These are phyloP conservation scores for Eubasilissa splendida DNA, from an alignment of 2,888 invertebrate species.

Conservation along the genomic window DNA sequence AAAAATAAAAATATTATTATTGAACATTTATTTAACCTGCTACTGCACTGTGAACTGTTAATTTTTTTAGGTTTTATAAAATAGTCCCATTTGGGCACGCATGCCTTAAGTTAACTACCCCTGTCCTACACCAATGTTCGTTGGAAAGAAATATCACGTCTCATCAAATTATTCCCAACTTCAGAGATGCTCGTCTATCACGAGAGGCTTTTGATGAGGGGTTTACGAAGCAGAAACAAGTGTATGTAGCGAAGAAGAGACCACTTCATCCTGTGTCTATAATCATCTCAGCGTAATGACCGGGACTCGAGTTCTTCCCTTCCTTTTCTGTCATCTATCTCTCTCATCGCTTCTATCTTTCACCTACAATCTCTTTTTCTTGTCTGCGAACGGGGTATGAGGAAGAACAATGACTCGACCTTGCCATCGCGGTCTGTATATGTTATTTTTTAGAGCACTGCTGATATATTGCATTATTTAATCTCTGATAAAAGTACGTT, in stretches of 20 bases:
- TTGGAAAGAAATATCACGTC: constrained; percentile 5
- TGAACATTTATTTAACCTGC: no score
- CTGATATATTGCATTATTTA: no score
- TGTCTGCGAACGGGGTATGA: not conserved
- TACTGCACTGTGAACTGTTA: no score
- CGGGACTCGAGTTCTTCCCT: not conserved
- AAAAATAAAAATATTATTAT: no score
- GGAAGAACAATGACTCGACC: constrained; percentile 10
- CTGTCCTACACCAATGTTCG: not conserved
- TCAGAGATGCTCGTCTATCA: constrained; percentile 9
- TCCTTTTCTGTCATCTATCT: not conserved
- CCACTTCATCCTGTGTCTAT: constrained; percentile 19
- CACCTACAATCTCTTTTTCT: not conserved
- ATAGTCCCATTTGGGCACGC: no score
- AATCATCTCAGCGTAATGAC: constrained; percentile 10
- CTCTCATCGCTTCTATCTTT: constrained; percentile 10
- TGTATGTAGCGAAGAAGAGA: constrained; percentile 1
- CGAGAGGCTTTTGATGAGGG: constrained; percentile 13
- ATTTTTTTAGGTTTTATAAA: no score
- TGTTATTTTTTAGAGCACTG: not conserved
- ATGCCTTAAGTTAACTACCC: no score
- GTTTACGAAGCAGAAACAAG: not conserved
- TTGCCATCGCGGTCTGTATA: not conserved
- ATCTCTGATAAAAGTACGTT: no score
- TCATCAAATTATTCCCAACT: constrained; percentile 13